Evolutionary conservation across 2,888 invertebrate genomes (phyloP).

Genomic region (Trypoxylon attenuatum): DNA sequence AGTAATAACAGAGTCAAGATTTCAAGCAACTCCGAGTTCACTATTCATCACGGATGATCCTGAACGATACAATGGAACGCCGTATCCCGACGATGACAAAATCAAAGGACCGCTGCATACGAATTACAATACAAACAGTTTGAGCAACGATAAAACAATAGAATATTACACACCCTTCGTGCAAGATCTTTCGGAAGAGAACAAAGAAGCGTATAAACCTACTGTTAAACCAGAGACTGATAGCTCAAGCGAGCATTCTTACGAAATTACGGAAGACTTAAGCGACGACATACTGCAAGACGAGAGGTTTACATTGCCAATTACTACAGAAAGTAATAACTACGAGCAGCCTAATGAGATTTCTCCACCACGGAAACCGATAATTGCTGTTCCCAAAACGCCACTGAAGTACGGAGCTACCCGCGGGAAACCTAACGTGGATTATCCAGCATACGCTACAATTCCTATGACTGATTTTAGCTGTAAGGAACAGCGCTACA

Average conservation of each 20-base stretch:
- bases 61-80: constrained; percentile 39
- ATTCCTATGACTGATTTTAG: constrained; percentile 87
- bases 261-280: constrained; percentile 58
- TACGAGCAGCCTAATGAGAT: constrained; percentile 49
- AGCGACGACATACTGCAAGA: constrained; percentile 55
- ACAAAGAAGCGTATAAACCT: constrained; percentile 33
- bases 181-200: constrained; percentile 52
- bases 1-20: constrained; percentile 66
- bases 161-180: constrained; percentile 64
- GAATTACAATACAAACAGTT: constrained; percentile 26
- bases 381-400: constrained; percentile 46
- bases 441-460: constrained; percentile 85
- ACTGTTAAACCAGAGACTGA: constrained; percentile 33
- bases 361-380: background rate
- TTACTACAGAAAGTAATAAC: constrained; percentile 50
- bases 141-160: constrained; percentile 54
- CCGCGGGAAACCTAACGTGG: constrained; percentile 81
- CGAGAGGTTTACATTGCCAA: constrained; percentile 48
- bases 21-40: constrained; percentile 62
- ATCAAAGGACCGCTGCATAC: constrained; percentile 18
- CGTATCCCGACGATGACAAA: constrained; percentile 41
- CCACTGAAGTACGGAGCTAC: constrained; percentile 71
- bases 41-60: constrained; percentile 49
- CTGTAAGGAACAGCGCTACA: constrained; percentile 90
- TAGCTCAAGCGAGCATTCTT: constrained; percentile 44